These are phyloP conservation scores for Falco novaeseelandiae DNA, from an alignment of 2,797 vertebrate species.

Conservation along the genomic window DNA sequence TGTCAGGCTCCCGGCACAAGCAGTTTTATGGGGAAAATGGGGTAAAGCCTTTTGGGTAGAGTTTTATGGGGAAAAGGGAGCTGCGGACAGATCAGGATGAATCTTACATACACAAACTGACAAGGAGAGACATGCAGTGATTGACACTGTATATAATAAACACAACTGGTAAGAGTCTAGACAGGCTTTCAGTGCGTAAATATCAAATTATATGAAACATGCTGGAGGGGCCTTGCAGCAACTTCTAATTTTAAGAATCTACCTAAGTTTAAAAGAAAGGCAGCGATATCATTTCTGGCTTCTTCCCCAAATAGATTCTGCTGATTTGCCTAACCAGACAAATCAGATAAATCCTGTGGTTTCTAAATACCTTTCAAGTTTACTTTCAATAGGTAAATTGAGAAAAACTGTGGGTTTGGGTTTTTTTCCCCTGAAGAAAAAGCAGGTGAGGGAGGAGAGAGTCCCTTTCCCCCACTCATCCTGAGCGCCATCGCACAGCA, in stretches of 20 bases:
- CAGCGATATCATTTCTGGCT: neutral
- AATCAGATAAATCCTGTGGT: neutral
- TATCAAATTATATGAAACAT: neutral
- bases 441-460: neutral
- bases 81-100: neutral
- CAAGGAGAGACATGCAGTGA: neutral
- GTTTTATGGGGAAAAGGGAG: neutral
- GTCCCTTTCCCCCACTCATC: neutral
- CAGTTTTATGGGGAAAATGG: neutral
- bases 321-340: slow-evolving; percentile 3
- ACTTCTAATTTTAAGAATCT: neutral
- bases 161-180: neutral
- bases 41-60: neutral
- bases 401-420: neutral
- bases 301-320: neutral
- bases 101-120: neutral
- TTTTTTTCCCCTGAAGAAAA: neutral
- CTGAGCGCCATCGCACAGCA: too few species aligned
- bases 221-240: neutral
- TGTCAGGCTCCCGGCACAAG: neutral
- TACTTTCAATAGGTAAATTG: neutral
- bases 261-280: neutral
- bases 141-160: neutral
- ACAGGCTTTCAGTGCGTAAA: neutral
- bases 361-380: neutral